These are phyloP conservation scores for Corapipo altera DNA, from an alignment of 2,113 vertebrate species.

Conservation along the genomic window DNA sequence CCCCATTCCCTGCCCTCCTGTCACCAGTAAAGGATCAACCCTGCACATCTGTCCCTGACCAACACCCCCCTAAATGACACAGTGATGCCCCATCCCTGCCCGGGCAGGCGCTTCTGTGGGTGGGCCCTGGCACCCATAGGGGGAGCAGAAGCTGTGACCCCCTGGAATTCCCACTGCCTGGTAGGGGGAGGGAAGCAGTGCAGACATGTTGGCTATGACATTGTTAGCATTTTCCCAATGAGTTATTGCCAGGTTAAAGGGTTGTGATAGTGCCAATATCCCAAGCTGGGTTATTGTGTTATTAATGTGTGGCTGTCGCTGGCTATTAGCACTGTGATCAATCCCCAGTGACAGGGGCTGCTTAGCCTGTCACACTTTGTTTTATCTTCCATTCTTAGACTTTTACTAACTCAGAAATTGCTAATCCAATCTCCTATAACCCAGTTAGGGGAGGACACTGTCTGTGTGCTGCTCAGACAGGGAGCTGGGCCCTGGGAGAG, in stretches of 20 bases:
- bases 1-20: not conserved
- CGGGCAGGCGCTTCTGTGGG: rapidly evolving
- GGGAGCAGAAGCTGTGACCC: rapidly evolving
- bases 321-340: conserved; percentile 84
- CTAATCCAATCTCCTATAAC: conserved; percentile 87
- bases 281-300: conserved; percentile 85
- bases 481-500: not conserved
- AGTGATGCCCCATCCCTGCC: not conserved
- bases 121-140: rapidly evolving
- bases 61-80: no score
- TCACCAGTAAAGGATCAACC: not conserved
- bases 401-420: conserved; percentile 87
- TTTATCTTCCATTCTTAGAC: conserved; percentile 82
- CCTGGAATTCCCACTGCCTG: rapidly evolving
- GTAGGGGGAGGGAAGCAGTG: not conserved
- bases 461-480: not conserved
- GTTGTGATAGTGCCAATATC: conserved; percentile 83
- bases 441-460: conserved; percentile 76
- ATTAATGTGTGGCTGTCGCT: conserved; percentile 83
- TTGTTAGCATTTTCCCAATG: conserved; percentile 55
- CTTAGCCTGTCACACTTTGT: conserved; percentile 84
- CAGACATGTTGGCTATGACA: conserved; percentile 16
- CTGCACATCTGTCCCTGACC: not conserved
- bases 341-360: conserved; percentile 78
- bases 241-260: conserved; percentile 78